Evolutionary conservation across 1,140 invertebrate genomes (phyloP), one percentile per base, ranked within the genome.

Genomic region (Brachionus plicatilis): DNA sequence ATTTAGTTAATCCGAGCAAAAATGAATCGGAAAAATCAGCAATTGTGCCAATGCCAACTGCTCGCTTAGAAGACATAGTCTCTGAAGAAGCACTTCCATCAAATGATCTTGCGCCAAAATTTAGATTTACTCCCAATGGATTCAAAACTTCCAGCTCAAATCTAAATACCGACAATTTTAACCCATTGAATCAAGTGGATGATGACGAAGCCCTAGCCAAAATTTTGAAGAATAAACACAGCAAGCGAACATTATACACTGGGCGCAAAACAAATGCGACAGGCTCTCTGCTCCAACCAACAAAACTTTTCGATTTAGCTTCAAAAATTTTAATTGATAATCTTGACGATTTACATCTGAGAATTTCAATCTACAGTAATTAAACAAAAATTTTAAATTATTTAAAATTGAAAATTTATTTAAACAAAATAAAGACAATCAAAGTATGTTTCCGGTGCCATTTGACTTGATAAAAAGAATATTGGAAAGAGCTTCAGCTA

Each of bases 221-320:
- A 82, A 82, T 82, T 17, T 82, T 82, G 29, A 65, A 20, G 17
- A 29, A 24, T 29, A 82, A 82, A 82, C 79, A 82, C n/a, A 65
- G 53, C 65, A 82, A 82, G 29, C 17, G 79, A 65, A 65, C 37
- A 6, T 29, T 82, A 5, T 82, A 82, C n/a, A 82, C 79, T 27
- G 79, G 79, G 9, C 53, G 65, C 11, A 82, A 82, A 82, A 29
- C 24, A 1, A 47, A 65, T 80, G 17, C 24, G n/a, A 56, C 29
- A 45, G 79, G 79, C 37, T 33, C 33, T 24, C 33, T 33, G 2
- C 11, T 82, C 8, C 50, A 82, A 82, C 9, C n/a, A 1, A 9
- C 43, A 24, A 82, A 82, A 68, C 79, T 82, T 20, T 82, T 65
- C 29, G 79, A 82, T 29, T 27, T 82, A 27, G 53, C 53, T 4